Percentiles rank a stretch among this genome's conserved stretches.
These are phyloP conservation scores for Piaya cayana DNA, from an alignment of 2,113 vertebrate genomes.

Conservation along the genomic window DNA sequence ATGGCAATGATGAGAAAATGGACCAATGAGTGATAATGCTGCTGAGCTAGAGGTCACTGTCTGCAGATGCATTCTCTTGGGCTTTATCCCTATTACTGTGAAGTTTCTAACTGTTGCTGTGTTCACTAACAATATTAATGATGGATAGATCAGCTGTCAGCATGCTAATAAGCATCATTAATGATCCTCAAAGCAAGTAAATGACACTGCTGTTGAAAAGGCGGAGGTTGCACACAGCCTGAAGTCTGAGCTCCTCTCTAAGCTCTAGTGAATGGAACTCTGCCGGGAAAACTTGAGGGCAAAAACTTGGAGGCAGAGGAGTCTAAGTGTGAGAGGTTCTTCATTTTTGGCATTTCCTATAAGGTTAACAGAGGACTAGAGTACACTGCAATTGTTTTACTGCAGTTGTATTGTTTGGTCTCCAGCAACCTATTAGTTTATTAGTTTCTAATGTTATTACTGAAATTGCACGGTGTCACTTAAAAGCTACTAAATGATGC, in stretches of 20 bases:
- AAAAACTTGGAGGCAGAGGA: not conserved
- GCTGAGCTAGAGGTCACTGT: not conserved
- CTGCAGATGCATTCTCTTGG: not conserved
- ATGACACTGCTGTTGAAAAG: constrained; percentile 19
- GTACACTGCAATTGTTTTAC: not conserved
- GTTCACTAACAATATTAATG: not conserved
- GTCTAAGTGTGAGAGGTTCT: not conserved
- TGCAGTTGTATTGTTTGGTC: not conserved
- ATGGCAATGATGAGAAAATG: not conserved
- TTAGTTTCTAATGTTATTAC: not conserved
- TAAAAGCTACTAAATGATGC: not conserved
- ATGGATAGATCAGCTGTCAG: constrained; percentile 15
- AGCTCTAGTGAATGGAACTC: not conserved
- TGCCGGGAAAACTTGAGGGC: not conserved
- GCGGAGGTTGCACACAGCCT: not conserved
- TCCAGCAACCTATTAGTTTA: not conserved
- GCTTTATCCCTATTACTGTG: not conserved
- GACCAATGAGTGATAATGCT: not conserved
- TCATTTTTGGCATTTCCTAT: not conserved
- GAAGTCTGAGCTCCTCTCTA: not conserved
- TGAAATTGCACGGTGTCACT: not conserved
- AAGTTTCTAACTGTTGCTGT: not conserved
- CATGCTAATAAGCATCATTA: constrained; percentile 35
- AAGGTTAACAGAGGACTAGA: not conserved
- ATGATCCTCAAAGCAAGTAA: not conserved